A percentile compares a stretch with the other conserved stretches of the same genome.
These are phyloP conservation scores for Tauraco hartlaubi DNA, from an alignment of 2,797 vertebrate species.

Conservation along the genomic window DNA sequence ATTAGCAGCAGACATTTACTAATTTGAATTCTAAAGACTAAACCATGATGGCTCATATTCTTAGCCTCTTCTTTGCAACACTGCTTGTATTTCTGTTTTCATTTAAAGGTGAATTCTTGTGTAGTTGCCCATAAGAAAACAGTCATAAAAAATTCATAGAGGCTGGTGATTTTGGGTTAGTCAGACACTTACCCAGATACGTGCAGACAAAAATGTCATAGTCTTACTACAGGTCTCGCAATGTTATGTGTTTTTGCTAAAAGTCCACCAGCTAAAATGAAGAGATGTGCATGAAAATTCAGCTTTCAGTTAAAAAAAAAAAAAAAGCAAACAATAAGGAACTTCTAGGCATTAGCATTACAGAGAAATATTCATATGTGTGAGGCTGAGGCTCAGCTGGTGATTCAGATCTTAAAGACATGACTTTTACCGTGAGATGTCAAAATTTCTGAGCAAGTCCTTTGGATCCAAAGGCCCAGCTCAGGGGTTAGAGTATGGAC, in stretches of 20 bases:
- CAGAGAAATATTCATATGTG: neutral
- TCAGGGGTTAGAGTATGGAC: neutral
- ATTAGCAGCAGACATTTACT: neutral
- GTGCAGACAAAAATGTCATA: neutral
- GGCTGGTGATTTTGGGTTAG: neutral
- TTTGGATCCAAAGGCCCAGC: neutral
- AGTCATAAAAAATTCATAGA: neutral
- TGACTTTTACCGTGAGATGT: neutral
- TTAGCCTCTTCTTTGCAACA: neutral
- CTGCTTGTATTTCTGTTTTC: neutral
- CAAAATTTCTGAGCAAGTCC: neutral
- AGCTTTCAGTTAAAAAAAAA: neutral
- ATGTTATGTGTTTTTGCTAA: neutral
- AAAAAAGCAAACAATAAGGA: neutral
- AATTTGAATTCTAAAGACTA: neutral
- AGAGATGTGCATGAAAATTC: neutral
- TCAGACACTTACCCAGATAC: neutral
- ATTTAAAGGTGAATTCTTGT: conserved; percentile 5
- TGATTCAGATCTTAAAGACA: neutral
- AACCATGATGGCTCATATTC: neutral
- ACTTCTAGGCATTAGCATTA: neutral
- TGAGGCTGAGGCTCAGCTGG: neutral
- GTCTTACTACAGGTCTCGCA: neutral
- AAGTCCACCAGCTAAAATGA: neutral
- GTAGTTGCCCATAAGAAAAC: neutral